Base-by-base conservation (phyloP, 92 coral and sea anemone genomes). In the Epizoanthus rinbou region DNA sequence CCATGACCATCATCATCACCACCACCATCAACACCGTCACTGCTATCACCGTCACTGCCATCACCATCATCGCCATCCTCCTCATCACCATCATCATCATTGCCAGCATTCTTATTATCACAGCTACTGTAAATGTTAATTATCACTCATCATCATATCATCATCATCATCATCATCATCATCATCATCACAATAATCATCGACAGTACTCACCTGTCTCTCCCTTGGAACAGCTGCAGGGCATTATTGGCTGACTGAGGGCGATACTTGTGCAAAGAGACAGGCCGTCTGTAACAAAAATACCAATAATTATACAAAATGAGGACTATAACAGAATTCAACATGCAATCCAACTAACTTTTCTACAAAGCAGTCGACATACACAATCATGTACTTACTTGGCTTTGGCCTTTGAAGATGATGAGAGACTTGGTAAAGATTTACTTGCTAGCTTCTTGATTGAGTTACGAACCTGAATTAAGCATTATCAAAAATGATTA, bases 221-320 rank as follows among this genome's bases (percentile, higher is more conserved):
- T 59, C 23, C 94, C 89, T 84, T 83, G 81, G 80, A 93, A 93
- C 59, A 93, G 66, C 72, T 93, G 98, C 19, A 93, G 79, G 11
- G 93, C 98, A 85, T 93, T 89, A 22, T 80, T 87, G 19, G 87
- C 85, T 0, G 83, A 47, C 79, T 86, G 88, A 17, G 86, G 68
- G 62, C 88, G 92, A 76, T 91, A 94, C 47, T 80, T 88, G 70
- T 94, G 94, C 39, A 87, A 31, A 64, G 88, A 85, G 84, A 86
- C 90, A 66, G 92, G 95, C 56, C 89, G 87, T n/a, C 69, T 25
- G 75, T 39, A 66, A 3, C 41, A 73, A 85, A 22, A 37, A 37
- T 37, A 37, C 43, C 6, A 37, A 37, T 37, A 37, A 37, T 37
- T 37, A 37, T 3, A 50, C 54, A 50, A 9, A 50, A 50, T 50